These are phyloP conservation scores for Nowickia ferox DNA, from an alignment of 2,888 invertebrate species.

Conservation along the genomic window DNA sequence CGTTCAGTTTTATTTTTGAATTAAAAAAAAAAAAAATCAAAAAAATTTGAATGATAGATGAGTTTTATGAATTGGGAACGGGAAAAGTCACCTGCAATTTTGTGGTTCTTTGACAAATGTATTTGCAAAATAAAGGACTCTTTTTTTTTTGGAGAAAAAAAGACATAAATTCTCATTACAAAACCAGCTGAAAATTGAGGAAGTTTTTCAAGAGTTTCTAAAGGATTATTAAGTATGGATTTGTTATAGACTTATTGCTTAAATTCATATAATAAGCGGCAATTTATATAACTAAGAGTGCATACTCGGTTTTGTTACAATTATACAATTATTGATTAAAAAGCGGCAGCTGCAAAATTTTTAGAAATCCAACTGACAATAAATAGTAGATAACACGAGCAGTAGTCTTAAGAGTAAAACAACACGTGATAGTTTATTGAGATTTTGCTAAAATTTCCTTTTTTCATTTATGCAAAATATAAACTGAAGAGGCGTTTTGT, in stretches of 20 bases:
- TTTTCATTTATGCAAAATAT: neutral
- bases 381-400: conserved; percentile 31
- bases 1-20: conserved; percentile 18
- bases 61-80: conserved; percentile 29
- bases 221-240: conserved; percentile 46
- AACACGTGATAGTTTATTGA: conserved; percentile 43
- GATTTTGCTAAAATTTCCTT: too few relatives aligned
- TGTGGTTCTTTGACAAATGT: conserved; percentile 42
- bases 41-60: conserved; percentile 58
- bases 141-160: neutral
- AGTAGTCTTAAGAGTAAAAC: neutral
- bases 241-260: conserved; percentile 41
- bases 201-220: conserved; percentile 9
- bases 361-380: neutral
- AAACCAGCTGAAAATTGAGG: conserved; percentile 64
- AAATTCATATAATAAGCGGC: conserved; percentile 47
- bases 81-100: conserved; percentile 60
- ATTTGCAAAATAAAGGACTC: conserved; percentile 58
- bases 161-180: conserved; percentile 38
- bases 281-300: conserved; percentile 1
- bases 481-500: conserved; percentile 49
- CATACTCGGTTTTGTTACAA: neutral
- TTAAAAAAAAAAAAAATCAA: conserved; percentile 35
- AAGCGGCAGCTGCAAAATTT: conserved; percentile 28
- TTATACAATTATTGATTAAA: conserved; percentile 33